A percentile compares a stretch with the other conserved stretches of the same genome.
Evolutionary conservation across 1,140 invertebrate genomes (phyloP).

Genomic region (Sarcophaga peregrina): DNA sequence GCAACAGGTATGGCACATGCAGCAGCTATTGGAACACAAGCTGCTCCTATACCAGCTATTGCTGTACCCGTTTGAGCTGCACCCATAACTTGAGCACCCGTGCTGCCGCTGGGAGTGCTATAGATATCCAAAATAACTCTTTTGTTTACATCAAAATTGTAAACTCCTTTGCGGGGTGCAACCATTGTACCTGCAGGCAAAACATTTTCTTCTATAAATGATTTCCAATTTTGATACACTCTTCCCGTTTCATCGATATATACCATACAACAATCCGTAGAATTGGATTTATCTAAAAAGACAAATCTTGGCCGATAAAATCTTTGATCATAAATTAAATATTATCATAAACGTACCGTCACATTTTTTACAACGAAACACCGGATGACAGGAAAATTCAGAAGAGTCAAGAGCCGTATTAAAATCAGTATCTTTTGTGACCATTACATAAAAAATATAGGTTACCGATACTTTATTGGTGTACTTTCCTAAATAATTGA

Average conservation of each 20-base stretch:
- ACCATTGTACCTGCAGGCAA: constrained; percentile 57
- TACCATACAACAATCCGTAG: constrained; percentile 58
- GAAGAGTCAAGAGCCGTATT: constrained; percentile 50
- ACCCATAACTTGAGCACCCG: constrained; percentile 49
- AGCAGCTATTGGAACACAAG: constrained; percentile 48
- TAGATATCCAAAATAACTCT: too few relatives aligned
- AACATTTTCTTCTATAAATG: constrained; percentile 53
- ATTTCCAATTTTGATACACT: constrained; percentile 57
- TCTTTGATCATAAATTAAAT: neutral
- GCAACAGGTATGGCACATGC: constrained; percentile 49
- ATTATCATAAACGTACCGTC: constrained; percentile 40
- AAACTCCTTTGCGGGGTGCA: constrained; percentile 54
- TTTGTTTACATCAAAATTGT: constrained; percentile 49
- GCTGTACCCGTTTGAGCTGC: constrained; percentile 52
- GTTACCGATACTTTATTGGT: constrained; percentile 57
- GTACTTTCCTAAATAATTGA: constrained; percentile 52
- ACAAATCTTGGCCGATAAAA: neutral
- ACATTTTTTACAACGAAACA: constrained; percentile 58
- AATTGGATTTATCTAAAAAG: constrained; percentile 28
- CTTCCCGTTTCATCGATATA: constrained; percentile 58
- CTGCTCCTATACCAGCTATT: constrained; percentile 45
- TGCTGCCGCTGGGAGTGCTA: constrained; percentile 48
- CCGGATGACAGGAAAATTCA: constrained; percentile 55
- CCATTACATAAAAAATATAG: constrained; percentile 59
- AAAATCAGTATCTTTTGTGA: constrained; percentile 50